Conservation (phyloP, 2,113 vertebrate species). For the Peromyscus maniculatus region DNA sequence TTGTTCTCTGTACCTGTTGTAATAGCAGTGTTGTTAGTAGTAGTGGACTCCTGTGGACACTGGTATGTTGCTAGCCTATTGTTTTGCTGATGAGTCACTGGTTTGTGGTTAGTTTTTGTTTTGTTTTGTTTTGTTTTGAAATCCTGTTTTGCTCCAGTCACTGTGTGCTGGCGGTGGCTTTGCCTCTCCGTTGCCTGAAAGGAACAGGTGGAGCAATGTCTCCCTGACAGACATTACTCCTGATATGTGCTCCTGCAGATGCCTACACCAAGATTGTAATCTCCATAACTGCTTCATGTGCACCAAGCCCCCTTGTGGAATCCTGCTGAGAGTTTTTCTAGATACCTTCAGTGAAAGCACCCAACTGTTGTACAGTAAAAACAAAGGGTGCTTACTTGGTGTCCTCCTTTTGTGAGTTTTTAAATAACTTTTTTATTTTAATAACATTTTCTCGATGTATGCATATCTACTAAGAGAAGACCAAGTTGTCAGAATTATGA, state of each 20-base stretch:
- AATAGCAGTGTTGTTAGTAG: constrained; percentile 84
- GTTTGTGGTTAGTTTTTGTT: constrained; percentile 88
- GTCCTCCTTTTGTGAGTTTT: constrained; percentile 33
- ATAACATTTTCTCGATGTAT: not conserved
- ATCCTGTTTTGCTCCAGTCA: constrained; percentile 87
- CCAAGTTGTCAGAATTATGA: constrained; percentile 50
- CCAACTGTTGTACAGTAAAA: not conserved
- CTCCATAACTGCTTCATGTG: constrained; percentile 95
- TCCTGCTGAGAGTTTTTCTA: constrained; percentile 92
- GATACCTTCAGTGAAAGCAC: constrained; percentile 79
- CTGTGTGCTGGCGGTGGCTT: constrained; percentile 90
- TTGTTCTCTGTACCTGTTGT: constrained; percentile 87
- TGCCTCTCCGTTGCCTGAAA: constrained; percentile 90
- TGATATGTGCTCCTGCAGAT: constrained; percentile 88
- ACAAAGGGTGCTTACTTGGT: constrained; percentile 57
- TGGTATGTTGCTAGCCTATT: constrained; percentile 87
- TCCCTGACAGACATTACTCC: constrained; percentile 89
- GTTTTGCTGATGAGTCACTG: constrained; percentile 89
- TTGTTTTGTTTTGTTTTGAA: constrained; percentile 63
- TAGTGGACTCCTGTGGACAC: constrained; percentile 88
- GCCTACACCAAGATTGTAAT: constrained; percentile 90
- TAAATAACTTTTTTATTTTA: not conserved
- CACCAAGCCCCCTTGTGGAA: constrained; percentile 95
- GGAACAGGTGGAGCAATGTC: constrained; percentile 91
- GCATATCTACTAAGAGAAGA: constrained; percentile 56